A percentile compares a stretch with the other conserved stretches of the same genome.
Evolutionary conservation across 2,888 invertebrate species (phyloP).

Genomic region (Athalia rosae): DNA sequence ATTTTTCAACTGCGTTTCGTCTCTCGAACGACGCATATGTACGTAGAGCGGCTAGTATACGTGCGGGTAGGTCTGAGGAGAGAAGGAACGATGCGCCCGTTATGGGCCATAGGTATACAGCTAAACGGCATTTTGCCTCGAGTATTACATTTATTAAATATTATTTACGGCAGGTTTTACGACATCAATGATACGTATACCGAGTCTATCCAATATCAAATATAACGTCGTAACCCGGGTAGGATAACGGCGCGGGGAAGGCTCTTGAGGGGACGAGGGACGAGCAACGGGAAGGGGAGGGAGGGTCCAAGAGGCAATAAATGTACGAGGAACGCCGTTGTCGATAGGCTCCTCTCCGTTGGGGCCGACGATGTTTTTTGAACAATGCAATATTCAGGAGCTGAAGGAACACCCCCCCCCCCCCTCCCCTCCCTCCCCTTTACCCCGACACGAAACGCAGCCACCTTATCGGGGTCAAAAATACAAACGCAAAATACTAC

Average conservation of each 20-base stretch:
- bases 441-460: conserved; percentile 16
- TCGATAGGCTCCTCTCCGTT: conserved; percentile 68
- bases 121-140: conserved; percentile 68
- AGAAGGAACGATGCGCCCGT: conserved; percentile 26
- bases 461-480: not conserved
- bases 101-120: conserved; percentile 41
- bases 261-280: conserved; percentile 21
- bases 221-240: conserved; percentile 71
- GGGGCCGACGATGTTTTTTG: conserved; percentile 35
- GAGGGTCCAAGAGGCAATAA: conserved; percentile 67
- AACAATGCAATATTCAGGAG: conserved; percentile 40
- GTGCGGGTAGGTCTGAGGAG: not conserved
- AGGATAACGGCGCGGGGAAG: conserved; percentile 45
- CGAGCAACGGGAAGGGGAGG: conserved; percentile 10
- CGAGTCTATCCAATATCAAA: conserved; percentile 73
- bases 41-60: not conserved
- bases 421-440: not conserved
- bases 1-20: not conserved
- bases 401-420: not conserved
- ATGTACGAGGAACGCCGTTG: conserved; percentile 72
- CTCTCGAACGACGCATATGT: not conserved
- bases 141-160: conserved; percentile 73
- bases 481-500: not conserved
- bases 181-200: conserved; percentile 72
- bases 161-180: conserved; percentile 72